Evolutionary conservation across 2,888 invertebrate species (phyloP).

Genomic region (Phalangium opilio): DNA sequence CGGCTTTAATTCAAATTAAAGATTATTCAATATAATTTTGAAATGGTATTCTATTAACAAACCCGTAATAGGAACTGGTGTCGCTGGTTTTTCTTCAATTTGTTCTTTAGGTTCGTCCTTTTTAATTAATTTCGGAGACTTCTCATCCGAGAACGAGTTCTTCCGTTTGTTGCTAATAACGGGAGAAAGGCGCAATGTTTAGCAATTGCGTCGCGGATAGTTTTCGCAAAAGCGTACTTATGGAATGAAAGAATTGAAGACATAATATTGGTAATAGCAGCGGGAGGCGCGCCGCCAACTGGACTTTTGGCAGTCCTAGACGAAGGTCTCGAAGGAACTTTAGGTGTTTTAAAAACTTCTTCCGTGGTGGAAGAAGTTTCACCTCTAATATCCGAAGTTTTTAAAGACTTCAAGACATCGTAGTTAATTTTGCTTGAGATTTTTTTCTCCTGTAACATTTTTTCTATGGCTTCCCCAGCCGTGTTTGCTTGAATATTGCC

Average conservation of each 20-base stretch:
- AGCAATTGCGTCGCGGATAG: too few species aligned
- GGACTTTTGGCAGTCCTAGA: not conserved
- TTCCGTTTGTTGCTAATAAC: not conserved
- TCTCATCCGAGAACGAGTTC: not conserved
- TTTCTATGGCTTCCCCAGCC: conserved; percentile 79
- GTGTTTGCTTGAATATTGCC: conserved; percentile 29
- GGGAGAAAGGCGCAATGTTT: too few species aligned
- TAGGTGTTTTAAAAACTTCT: not conserved
- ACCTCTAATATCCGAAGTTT: not conserved
- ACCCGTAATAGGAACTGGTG: too few species aligned
- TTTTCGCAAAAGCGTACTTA: too few species aligned
- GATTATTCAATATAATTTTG: too few species aligned
- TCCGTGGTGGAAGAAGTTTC: not conserved
- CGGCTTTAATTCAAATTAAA: not conserved
- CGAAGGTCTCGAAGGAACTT: not conserved
- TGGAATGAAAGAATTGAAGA: not conserved
- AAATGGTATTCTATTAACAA: too few species aligned
- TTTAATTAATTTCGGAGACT: too few species aligned
- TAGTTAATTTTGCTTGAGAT: conserved; percentile 96
- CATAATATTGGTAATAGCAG: not conserved
- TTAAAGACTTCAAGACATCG: conserved; percentile 72
- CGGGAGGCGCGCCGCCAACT: not conserved
- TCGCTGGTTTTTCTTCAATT: too few species aligned
- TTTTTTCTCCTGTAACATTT: conserved; percentile 87
- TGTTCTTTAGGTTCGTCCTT: too few species aligned